Base-by-base conservation (phyloP, 2,113 vertebrate species). In the Ciconia maguari region DNA sequence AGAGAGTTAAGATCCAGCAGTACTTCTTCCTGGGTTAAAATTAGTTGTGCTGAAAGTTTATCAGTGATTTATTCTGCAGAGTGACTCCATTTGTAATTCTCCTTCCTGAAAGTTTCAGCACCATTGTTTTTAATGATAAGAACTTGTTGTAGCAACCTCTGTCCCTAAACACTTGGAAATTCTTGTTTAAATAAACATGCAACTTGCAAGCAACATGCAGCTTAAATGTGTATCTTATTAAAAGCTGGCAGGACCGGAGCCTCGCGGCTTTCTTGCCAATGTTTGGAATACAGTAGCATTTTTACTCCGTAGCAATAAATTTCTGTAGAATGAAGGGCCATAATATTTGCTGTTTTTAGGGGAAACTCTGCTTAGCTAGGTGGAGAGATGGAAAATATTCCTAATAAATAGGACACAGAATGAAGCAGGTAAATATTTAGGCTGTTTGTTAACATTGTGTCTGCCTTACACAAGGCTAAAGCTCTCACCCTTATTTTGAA, bases 221-320 rank as follows among this genome's bases (percentile, higher is more conserved):
- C 91, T 93, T 94, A 94, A 98, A 98, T 98, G 97, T 98, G 98
- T 94, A 88, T 98, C 94, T 90, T 97, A 98, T 98, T 98, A 98
- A 97, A 94, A 96, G 69, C 96, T 98, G 97, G 98, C 98, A 97
- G 97, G 83, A 84, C 41, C 4, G 0, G 82, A 87, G 61, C 30
- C 79, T 81, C 83, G 71, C 25, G 14, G 90, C 88, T 95, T 70
- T 74, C 86, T 52, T 76, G 94, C 93, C 97, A 83, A 91, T 88
- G 91, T 91, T 76, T 98, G 98, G 97, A 96, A 94, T 96, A 97
- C 96, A 94, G 97, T 94, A 96, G 97, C 95, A 86, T 96, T 98
- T 87, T 91, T 93, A 66, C 95, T 96, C 90, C 1, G 16, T 36
- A 82, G 25, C 8, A 82, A 89, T 97, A 96, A 97, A 97, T 96